Evolutionary conservation across 2,797 vertebrate species (phyloP), one percentile per base, ranked within the genome.

Genomic region (Parambassis ranga): DNA sequence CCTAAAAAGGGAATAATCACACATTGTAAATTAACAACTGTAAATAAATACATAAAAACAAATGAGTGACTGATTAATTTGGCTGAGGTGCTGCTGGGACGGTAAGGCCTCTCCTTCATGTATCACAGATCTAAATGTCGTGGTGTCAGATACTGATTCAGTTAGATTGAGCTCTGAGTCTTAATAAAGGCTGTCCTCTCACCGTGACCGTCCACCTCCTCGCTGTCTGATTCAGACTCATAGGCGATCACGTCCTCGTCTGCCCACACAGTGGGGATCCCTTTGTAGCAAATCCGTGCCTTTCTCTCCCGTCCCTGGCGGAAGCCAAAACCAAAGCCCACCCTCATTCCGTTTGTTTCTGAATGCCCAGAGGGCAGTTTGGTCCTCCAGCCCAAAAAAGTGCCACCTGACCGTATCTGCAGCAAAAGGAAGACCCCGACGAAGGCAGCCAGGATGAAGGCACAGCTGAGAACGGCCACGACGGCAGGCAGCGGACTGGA

Each of bases 111-210:
- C 43, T 55, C 36, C 42, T 58, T 51, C 30, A 2, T 20, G n/a
- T 56, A 4, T 47, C 49, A 2, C 41, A n/a, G 41, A 44, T 44
- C 55, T 51, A 20, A 36, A 43, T 1, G 28, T 26, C 1, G 10
- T 1, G 30, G 15, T n/a, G 35, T 48, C 59, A 38, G 28, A 23
- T 41, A 8, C 70, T 57, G 37, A 11, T 81, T 69, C 51, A 35
- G 67, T 92, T 95, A 98, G 86, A 98, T 94, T 32, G 91, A 88
- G 79, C 96, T 98, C 90, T 98, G 96, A 49, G 95, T 96, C 89
- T 93, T 96, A 92, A 98, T 97, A 73, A 98, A 98, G 86, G 96
- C 95, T 75, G 94, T 96, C 94, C 95, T 94, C 92, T 98, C 97
- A 7, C 89, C 91, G 86, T 92, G 94, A 52, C 72, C 79, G 66